A percentile compares a stretch with the other conserved stretches of the same genome.
Conservation (phyloP, 2,888 invertebrate species). For the Parnassius mnemosyne region DNA sequence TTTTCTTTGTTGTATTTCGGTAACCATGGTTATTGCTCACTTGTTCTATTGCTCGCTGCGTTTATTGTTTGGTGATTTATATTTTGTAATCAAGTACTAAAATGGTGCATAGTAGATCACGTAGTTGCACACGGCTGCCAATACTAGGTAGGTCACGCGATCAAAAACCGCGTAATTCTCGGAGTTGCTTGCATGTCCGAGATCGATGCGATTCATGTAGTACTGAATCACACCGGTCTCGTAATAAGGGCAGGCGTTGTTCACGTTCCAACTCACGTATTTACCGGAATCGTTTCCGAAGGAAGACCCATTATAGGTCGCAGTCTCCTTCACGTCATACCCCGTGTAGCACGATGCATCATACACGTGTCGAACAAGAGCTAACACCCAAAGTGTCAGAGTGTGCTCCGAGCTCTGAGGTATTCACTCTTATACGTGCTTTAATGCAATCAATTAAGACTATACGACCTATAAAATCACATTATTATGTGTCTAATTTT, state of each 20-base stretch:
- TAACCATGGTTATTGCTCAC: too few species aligned
- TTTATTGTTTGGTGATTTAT: too few species aligned
- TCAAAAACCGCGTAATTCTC: neutral
- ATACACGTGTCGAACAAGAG: too few species aligned
- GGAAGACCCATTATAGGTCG: neutral
- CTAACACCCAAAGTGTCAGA: too few species aligned
- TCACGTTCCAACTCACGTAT: too few species aligned
- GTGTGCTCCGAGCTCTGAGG: neutral
- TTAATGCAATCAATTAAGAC: slow-evolving; percentile 12
- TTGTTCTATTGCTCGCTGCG: too few species aligned
- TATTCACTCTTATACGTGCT: neutral
- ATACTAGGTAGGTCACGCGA: too few species aligned
- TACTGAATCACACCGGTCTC: neutral
- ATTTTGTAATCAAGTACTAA: too few species aligned
- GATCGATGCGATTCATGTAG: neutral
- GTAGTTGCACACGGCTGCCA: too few species aligned
- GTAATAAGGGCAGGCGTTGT: neutral
- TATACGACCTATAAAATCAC: neutral
- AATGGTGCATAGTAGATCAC: too few species aligned
- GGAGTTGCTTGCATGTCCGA: neutral
- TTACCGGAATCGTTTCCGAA: neutral
- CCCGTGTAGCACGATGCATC: neutral
- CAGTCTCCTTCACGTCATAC: neutral
- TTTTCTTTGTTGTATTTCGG: too few species aligned
- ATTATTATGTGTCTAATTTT: too few species aligned